phyloP scores from a whole-genome alignment of 92 coral and sea anemone species.

The Scolanthus callimorphus region DNA sequence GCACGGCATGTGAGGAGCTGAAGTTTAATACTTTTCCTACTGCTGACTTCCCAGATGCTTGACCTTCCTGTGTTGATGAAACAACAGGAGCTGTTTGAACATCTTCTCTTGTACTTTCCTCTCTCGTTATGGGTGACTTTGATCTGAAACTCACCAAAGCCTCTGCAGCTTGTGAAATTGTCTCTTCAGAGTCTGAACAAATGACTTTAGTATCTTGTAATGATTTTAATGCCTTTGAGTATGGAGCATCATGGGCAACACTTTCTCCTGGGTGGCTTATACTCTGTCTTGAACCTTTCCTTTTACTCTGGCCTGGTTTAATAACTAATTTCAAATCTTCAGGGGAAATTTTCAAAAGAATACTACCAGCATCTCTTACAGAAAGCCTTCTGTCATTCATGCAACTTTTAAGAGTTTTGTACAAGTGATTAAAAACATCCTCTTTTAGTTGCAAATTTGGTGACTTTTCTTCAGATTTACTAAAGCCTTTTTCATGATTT shows the following conservation, averaged over 20 bases:
- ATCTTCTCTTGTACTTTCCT: constrained; percentile 26
- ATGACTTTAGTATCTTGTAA: not conserved
- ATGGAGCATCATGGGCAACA: not conserved
- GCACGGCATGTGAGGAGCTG: constrained; percentile 1
- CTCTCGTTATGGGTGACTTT: constrained; percentile 52
- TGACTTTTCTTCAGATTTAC: too few species aligned
- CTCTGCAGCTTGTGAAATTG: constrained; percentile 88
- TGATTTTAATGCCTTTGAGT: not conserved
- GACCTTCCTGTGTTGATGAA: not conserved
- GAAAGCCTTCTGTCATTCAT: constrained; percentile 49
- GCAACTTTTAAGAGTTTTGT: constrained; percentile 53
- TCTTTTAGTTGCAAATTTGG: constrained; percentile 31
- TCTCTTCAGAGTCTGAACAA: constrained; percentile 47
- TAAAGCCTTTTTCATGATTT: too few species aligned
- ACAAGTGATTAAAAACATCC: constrained; percentile 66
- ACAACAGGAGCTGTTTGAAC: not conserved
- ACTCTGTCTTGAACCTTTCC: not conserved
- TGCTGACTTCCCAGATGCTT: not conserved
- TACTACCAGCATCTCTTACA: constrained; percentile 46
- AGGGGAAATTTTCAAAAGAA: constrained; percentile 40
- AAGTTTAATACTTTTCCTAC: too few species aligned
- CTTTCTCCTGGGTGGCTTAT: not conserved
- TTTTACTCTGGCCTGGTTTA: constrained; percentile 8
- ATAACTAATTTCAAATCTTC: constrained; percentile 33
- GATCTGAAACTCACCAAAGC: constrained; percentile 83